A percentile compares a stretch with the other conserved stretches of the same genome.
phyloP scores from a whole-genome alignment of 2,113 vertebrate species.

The Apodemus speciosus region DNA sequence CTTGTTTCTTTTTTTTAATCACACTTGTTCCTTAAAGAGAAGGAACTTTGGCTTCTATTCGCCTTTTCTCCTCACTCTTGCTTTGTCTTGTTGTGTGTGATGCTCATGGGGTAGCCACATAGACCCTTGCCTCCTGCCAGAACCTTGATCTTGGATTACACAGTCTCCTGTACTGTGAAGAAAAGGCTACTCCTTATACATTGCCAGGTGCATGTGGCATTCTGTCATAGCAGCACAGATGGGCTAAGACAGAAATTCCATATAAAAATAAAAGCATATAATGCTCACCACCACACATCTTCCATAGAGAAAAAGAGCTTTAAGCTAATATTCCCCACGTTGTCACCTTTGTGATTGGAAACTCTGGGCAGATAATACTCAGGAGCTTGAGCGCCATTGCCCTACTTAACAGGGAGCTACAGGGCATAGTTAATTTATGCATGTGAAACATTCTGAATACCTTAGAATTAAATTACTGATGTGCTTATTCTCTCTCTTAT shows the following conservation, averaged over 20 bases:
- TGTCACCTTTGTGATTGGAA: background rate
- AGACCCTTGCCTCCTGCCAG: background rate
- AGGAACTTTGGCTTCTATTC: background rate
- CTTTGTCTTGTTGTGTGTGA: too few relatives aligned
- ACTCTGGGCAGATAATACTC: background rate
- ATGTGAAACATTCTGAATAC: constrained; percentile 28
- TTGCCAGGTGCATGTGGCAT: background rate
- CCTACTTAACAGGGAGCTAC: background rate
- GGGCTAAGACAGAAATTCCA: background rate
- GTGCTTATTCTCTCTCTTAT: constrained; percentile 47
- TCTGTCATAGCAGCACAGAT: background rate
- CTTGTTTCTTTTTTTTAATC: background rate
- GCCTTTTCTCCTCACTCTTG: background rate
- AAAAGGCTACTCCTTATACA: background rate
- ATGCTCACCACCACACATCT: background rate
- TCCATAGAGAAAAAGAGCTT: background rate
- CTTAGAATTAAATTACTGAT: constrained; percentile 57
- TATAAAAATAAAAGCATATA: background rate
- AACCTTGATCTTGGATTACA: background rate
- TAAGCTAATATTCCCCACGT: background rate
- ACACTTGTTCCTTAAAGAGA: background rate
- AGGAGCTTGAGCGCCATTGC: background rate
- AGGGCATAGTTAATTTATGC: background rate
- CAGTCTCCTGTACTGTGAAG: background rate
- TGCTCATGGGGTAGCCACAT: background rate